Percentiles rank a stretch among this genome's conserved stretches.
Evolutionary conservation across 2,113 vertebrate genomes (phyloP).

Genomic region (Festucalex cinctus): DNA sequence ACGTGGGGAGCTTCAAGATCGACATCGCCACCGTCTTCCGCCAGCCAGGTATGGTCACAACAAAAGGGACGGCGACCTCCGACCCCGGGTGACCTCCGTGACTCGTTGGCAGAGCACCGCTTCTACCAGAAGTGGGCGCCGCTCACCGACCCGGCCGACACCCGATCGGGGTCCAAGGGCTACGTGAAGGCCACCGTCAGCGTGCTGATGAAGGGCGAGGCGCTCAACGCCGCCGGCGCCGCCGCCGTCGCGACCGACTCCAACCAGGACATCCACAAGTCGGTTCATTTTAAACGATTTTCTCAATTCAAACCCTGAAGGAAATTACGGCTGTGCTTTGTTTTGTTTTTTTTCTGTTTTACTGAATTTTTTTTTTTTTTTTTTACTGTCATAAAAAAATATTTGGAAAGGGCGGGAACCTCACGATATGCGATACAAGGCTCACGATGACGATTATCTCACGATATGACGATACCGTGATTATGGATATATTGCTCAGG

Average conservation of each 20-base stretch:
- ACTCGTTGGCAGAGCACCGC: constrained; percentile 77
- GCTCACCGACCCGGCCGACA: constrained; percentile 86
- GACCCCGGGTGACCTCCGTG: constrained; percentile 7
- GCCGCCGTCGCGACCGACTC: constrained; percentile 32
- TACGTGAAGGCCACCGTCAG: constrained; percentile 87
- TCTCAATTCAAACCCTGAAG: too few relatives aligned
- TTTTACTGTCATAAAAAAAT: too few relatives aligned
- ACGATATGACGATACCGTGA: too few relatives aligned
- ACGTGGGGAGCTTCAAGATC: constrained; percentile 89
- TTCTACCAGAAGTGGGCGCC: constrained; percentile 96
- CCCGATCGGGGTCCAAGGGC: constrained; percentile 83
- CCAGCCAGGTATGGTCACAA: constrained; percentile 79
- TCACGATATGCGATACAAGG: too few relatives aligned
- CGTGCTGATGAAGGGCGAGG: constrained; percentile 78
- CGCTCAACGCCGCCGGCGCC: constrained; percentile 60
- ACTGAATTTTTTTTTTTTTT: not conserved
- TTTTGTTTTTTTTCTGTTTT: too few relatives aligned
- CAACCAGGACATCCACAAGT: constrained; percentile 87
- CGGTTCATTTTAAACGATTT: too few relatives aligned
- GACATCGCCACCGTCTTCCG: constrained; percentile 82
- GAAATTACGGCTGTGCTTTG: too few relatives aligned
- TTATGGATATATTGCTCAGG: too few relatives aligned
- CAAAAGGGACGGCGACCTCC: not conserved
- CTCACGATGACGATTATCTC: too few relatives aligned
- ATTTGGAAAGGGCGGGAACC: too few relatives aligned